Base-by-base conservation (phyloP, 2,888 invertebrate genomes). In the Agrochola macilenta region DNA sequence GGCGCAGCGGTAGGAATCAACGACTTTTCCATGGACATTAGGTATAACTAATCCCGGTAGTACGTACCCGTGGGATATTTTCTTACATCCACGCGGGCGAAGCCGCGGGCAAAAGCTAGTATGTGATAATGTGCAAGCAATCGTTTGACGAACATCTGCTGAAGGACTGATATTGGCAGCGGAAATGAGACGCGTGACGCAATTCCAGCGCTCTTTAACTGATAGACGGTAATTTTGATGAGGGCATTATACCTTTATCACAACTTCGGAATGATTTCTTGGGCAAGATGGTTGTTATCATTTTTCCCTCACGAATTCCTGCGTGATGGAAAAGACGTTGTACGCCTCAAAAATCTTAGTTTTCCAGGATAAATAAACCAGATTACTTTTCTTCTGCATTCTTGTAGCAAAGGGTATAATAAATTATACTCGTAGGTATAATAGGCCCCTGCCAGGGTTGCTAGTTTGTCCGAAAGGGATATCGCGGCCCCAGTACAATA, bases 151-250 rank as follows among this genome's bases (percentile, higher is more conserved):
- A 39, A 65, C 20, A 54, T 64, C 52, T 78, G 52, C 76, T 66
- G 4, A 54, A 66, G 30, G 60, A 65, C 46, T 79, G 64, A 58
- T 69, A 78, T 69, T 58, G 26, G 14, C 46, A 65, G n/a, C 69
- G 69, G 49, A 78, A 80, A 78, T 70, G n/a, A 78, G 46, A 66
- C 23, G 49, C 64, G 70, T 78, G 83, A 64, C 78, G 68, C 35
- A 52, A 77, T 82, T 64, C 26, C 46, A 60, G 35, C 39, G 58
- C 78, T 83, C 69, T 20, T 83, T 60, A 23, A 69, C 17, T 60
- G 80, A 83, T 52, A 66, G 60, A 58, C 35, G 49, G 43, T 43
- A 57, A n/a, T 65, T 70, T 70, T 80, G 70, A 82, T 60, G 69
- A 26, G 58, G 77, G 30, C 76, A 66, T 74, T 49, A 79, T 58